Percentiles rank a stretch among this genome's conserved stretches.
phyloP scores from a whole-genome alignment of 2,113 vertebrate species.

The Limanda limanda region DNA sequence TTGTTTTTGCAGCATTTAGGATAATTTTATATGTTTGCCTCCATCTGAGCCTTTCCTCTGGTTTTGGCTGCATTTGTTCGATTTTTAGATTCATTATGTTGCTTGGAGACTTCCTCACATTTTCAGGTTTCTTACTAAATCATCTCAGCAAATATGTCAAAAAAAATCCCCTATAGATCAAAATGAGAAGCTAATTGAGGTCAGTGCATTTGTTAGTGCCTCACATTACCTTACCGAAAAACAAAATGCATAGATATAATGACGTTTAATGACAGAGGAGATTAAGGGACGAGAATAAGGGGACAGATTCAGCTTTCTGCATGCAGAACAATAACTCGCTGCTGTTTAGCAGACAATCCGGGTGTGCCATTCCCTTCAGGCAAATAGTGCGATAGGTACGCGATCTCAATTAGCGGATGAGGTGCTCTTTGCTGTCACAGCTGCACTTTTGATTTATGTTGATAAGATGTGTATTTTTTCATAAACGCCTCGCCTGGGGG shows the following conservation, averaged over 20 bases:
- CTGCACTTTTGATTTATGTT: slow-evolving; percentile 35
- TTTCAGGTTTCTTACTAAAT: no score
- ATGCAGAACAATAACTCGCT: slow-evolving; percentile 1
- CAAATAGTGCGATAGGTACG: slow-evolving; percentile 35
- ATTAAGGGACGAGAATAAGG: background rate
- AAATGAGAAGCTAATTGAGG: background rate
- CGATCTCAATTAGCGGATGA: slow-evolving; percentile 56
- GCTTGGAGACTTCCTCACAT: background rate
- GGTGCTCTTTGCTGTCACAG: slow-evolving; percentile 32
- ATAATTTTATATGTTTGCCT: no score
- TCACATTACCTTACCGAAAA: background rate
- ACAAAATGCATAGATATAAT: background rate
- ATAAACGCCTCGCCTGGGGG: background rate
- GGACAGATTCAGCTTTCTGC: background rate
- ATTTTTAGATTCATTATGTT: background rate
- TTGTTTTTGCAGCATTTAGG: no score
- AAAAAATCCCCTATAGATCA: background rate
- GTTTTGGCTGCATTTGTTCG: background rate
- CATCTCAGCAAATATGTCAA: background rate
- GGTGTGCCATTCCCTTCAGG: slow-evolving; percentile 44
- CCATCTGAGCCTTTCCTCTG: no score
- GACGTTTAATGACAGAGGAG: slow-evolving; percentile 10
- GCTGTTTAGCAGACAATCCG: slow-evolving; percentile 33
- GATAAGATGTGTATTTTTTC: background rate
- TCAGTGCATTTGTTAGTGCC: background rate